Percentiles rank a stretch among this genome's conserved stretches.
phyloP scores from a whole-genome alignment of 2,888 invertebrate species.

The Parnassius orleans region DNA sequence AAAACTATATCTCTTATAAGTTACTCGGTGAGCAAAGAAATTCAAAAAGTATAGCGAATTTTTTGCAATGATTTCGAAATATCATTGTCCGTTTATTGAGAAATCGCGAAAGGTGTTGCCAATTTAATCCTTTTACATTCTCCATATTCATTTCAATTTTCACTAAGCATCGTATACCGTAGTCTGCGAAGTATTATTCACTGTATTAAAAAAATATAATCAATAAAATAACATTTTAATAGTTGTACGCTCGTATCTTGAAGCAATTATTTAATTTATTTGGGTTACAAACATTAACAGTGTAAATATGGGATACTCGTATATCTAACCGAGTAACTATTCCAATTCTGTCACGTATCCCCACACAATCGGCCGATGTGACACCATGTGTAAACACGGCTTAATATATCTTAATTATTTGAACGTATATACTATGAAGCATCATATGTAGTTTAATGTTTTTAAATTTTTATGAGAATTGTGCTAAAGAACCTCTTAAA shows the following conservation, averaged over 20 bases:
- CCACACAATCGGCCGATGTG: slow-evolving; percentile 8
- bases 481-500: too few species aligned
- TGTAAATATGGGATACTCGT: slow-evolving; percentile 28
- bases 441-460: too few species aligned
- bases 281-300: slow-evolving; percentile 37
- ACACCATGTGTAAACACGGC: slow-evolving; percentile 17
- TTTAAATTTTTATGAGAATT: too few species aligned
- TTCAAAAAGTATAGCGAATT: slow-evolving; percentile 37
- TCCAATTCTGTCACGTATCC: slow-evolving; percentile 23
- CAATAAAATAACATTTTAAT: slow-evolving; percentile 29
- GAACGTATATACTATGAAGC: background rate
- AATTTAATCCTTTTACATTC: slow-evolving; percentile 62
- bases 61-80: slow-evolving; percentile 54
- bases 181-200: slow-evolving; percentile 1
- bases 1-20: slow-evolving; percentile 60
- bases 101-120: slow-evolving; percentile 43
- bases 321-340: slow-evolving; percentile 23
- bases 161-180: slow-evolving; percentile 9
- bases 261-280: slow-evolving; percentile 35
- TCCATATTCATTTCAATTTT: slow-evolving; percentile 33
- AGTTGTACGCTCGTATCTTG: slow-evolving; percentile 20
- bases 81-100: slow-evolving; percentile 51
- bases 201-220: slow-evolving; percentile 28
- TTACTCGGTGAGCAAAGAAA: slow-evolving; percentile 37
- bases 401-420: slow-evolving; percentile 19